Evolutionary conservation across 2,888 invertebrate species (phyloP).

Genomic region (Rotaria sp.): DNA sequence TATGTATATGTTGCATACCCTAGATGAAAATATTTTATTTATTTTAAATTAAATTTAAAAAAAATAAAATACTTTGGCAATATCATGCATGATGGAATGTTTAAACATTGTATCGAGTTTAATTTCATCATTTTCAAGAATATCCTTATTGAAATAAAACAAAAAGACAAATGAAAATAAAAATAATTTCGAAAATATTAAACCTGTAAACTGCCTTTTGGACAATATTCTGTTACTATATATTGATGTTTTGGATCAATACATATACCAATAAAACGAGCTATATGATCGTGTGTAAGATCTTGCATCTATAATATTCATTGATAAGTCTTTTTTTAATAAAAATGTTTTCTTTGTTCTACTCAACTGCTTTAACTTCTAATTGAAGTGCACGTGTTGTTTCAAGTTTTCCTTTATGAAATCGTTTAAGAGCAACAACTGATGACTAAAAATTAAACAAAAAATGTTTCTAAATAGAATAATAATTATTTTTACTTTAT

Average conservation of each 20-base stretch:
- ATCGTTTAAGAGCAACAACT: not conserved
- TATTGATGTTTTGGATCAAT: constrained; percentile 70
- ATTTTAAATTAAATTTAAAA: not conserved
- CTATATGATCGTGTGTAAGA: constrained; percentile 78
- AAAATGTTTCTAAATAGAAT: not conserved
- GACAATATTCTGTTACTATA: constrained; percentile 78
- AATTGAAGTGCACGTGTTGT: constrained; percentile 60
- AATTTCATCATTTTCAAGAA: constrained; percentile 78
- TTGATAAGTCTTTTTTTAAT: constrained; percentile 44
- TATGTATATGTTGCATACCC: constrained; percentile 90
- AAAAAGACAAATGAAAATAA: not conserved
- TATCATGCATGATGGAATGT: constrained; percentile 85
- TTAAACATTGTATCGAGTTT: constrained; percentile 86
- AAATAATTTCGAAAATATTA: not conserved
- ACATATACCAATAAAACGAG: constrained; percentile 74
- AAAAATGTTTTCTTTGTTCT: constrained; percentile 6
- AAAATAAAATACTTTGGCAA: constrained; percentile 51
- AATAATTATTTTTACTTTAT: constrained; percentile 25
- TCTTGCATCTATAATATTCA: constrained; percentile 66
- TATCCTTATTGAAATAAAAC: constrained; percentile 62
- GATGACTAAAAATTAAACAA: not conserved
- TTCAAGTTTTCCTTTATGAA: constrained; percentile 44
- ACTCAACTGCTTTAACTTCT: constrained; percentile 65
- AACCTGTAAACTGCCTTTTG: constrained; percentile 67
- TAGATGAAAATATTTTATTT: constrained; percentile 57